Base-by-base conservation (phyloP, 2,888 invertebrate genomes). In the Drosophila histrio region DNA sequence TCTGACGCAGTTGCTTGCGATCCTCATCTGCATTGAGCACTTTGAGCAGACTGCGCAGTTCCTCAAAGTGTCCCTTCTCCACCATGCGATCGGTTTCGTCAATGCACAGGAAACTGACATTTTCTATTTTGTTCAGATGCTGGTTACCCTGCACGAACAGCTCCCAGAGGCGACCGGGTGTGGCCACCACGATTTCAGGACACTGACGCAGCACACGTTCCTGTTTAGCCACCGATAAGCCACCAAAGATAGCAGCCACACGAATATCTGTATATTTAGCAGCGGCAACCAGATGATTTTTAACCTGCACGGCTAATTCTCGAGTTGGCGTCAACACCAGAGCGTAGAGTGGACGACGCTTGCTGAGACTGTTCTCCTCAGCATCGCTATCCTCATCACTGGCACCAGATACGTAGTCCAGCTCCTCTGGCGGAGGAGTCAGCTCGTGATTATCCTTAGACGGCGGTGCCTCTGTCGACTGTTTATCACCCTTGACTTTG, bases 71-170 rank as follows among this genome's bases (percentile, higher is more conserved):
- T 0, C 98, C 98, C 76, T 95, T 95, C 90, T 99, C 99, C 13
- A 99, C 93, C 99, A 99, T 99, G 65, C 99, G 94, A 92, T 99
- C 99, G 0, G 99, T 99, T 93, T 99, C 99, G 91, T 99, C 99
- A 77, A 99, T 97, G 0, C 97, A 98, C 69, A 99, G 92, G 91
- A 95, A 97, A 89, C 97, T 97, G 43, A 97, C 94, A 50, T 94
- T 92, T 67, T 94, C 92, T 13, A 97, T 90, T 89, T 96, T 95
- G 67, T 94, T 94, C 26, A 97, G 92, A 92, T 97, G 97, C 5
- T 93, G 91, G 88, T 97, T 95, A 0, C 96, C 97, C 88, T 95
- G 94, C 68, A 95, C 93, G 38, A 98, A 93, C 11, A 99, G 93
- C 92, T 99, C 98, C 99, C 99, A 99, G 24, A 99, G 93, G 9